Evolutionary conservation across 2,797 vertebrate species (phyloP).

Genomic region (Coilia nasus): DNA sequence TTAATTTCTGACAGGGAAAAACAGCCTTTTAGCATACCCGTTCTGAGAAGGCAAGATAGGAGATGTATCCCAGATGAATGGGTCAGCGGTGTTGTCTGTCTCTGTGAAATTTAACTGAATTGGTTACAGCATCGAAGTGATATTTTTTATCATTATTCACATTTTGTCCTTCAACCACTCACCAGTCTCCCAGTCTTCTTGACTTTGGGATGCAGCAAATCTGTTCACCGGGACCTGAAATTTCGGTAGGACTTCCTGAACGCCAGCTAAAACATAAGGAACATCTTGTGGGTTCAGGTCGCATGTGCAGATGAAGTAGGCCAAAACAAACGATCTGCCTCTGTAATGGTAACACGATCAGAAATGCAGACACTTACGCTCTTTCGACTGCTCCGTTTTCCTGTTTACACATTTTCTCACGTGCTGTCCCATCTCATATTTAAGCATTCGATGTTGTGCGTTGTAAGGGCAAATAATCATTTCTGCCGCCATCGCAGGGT

Average conservation of each 20-base stretch:
- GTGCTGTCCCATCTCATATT: background rate
- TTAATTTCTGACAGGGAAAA: too few species aligned
- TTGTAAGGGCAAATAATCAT: background rate
- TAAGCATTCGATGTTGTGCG: conserved; percentile 12
- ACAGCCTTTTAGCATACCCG: background rate
- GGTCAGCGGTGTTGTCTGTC: background rate
- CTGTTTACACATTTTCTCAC: background rate
- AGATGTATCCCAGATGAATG: background rate
- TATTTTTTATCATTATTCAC: too few species aligned
- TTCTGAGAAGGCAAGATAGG: background rate
- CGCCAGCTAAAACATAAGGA: background rate
- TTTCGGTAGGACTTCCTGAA: background rate
- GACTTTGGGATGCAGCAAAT: background rate
- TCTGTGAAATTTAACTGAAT: background rate
- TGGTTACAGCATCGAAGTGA: background rate
- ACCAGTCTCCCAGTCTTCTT: background rate
- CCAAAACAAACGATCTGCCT: too few species aligned
- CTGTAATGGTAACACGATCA: background rate
- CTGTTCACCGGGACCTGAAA: background rate
- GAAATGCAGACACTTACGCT: background rate
- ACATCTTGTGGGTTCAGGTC: background rate
- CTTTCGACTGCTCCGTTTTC: background rate
- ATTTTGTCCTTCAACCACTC: background rate
- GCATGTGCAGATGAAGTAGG: background rate
- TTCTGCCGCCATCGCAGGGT: background rate